A percentile compares a stretch with the other conserved stretches of the same genome.
Conservation (phyloP, 2,888 invertebrate species). For the Harpalus rubripes region DNA sequence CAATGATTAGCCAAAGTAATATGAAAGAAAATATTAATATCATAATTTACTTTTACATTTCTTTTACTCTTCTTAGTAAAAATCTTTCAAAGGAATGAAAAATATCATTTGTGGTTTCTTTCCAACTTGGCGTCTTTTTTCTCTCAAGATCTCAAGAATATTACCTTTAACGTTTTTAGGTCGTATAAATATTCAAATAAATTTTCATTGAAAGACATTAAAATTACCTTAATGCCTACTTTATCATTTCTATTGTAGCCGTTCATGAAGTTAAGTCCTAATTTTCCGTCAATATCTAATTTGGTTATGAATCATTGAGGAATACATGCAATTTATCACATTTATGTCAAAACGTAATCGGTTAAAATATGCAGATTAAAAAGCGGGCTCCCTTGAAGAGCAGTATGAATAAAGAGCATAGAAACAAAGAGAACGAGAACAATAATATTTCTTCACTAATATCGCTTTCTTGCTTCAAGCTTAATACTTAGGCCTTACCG, state of each 20-base stretch:
- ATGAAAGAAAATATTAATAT: no score
- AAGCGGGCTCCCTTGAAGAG: slow-evolving; percentile 25
- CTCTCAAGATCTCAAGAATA: no score
- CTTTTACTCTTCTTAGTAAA: no score
- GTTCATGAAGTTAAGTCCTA: slow-evolving; percentile 18
- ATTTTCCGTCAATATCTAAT: slow-evolving; percentile 17
- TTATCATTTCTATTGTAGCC: slow-evolving; percentile 21
- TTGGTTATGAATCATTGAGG: slow-evolving; percentile 33
- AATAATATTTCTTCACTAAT: slow-evolving; percentile 16
- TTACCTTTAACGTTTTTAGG: neutral
- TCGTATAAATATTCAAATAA: slow-evolving; percentile 21
- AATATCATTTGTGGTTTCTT: no score
- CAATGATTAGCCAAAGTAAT: no score
- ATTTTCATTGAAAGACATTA: slow-evolving; percentile 14
- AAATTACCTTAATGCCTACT: slow-evolving; percentile 21
- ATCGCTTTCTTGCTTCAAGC: slow-evolving; percentile 10
- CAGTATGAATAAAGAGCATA: slow-evolving; percentile 37
- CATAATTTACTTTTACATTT: no score
- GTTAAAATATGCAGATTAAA: slow-evolving; percentile 44
- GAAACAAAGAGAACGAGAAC: neutral
- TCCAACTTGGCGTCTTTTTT: no score
- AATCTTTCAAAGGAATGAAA: no score
- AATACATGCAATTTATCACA: slow-evolving; percentile 27
- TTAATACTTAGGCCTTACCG: neutral
- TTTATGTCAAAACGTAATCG: slow-evolving; percentile 31